These are phyloP conservation scores for Lutjanus argentimaculatus DNA, from an alignment of 2,797 vertebrate genomes.

Conservation along the genomic window DNA sequence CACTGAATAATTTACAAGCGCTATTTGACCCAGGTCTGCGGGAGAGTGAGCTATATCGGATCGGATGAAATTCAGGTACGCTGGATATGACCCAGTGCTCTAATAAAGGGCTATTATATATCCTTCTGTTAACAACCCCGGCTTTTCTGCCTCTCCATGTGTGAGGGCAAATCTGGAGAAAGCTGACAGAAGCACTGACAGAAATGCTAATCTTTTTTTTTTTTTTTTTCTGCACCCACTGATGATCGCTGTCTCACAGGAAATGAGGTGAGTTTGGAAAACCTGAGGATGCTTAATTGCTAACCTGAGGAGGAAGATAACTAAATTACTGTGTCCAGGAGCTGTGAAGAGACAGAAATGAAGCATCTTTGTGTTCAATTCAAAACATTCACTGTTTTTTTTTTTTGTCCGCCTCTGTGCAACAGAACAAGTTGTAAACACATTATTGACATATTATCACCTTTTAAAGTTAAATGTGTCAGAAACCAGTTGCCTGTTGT, in stretches of 20 bases:
- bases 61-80: conserved; percentile 34
- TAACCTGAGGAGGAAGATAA: conserved; percentile 38
- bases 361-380: neutral
- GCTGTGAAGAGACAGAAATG: neutral
- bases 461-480: neutral
- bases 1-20: conserved; percentile 45
- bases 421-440: neutral
- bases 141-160: conserved; percentile 52
- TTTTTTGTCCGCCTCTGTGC: neutral
- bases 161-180: conserved; percentile 23
- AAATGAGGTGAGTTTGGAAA: conserved; percentile 50
- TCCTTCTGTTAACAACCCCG: conserved; percentile 54
- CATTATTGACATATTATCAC: neutral
- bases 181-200: conserved; percentile 55
- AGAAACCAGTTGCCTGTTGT: neutral
- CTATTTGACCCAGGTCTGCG: conserved; percentile 44
- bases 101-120: conserved; percentile 63
- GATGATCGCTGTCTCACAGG: conserved; percentile 63
- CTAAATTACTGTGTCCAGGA: conserved; percentile 15
- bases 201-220: conserved; percentile 60
- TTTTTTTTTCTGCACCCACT: conserved; percentile 41
- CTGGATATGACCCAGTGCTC: conserved; percentile 33
- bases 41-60: conserved; percentile 22
- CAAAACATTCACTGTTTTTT: neutral
- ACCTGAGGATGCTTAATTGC: conserved; percentile 47